Conservation (phyloP, 2,888 invertebrate species). For the Tenthredo notha region DNA sequence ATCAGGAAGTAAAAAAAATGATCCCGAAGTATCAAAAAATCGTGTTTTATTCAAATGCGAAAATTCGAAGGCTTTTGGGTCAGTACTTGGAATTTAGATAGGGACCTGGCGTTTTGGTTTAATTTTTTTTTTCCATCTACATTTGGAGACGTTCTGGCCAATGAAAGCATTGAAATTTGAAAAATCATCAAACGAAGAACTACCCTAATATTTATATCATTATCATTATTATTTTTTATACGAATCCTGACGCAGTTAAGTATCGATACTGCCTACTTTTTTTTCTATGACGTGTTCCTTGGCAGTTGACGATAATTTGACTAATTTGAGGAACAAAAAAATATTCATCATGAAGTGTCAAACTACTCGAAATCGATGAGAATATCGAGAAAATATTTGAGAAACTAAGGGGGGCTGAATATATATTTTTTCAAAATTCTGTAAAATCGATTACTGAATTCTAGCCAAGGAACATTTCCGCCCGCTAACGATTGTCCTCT, state of each 20-base stretch:
- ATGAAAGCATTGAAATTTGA: too few relatives aligned
- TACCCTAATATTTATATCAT: background rate
- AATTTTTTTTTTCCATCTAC: too few relatives aligned
- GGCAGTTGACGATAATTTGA: background rate
- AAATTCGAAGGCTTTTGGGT: too few relatives aligned
- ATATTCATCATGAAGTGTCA: background rate
- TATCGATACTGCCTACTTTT: slow-evolving; percentile 18
- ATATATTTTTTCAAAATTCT: background rate
- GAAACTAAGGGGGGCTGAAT: background rate
- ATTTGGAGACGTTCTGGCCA: too few relatives aligned
- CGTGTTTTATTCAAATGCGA: too few relatives aligned
- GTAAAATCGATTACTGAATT: too few relatives aligned
- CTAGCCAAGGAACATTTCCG: slow-evolving; percentile 5
- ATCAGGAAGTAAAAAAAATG: too few relatives aligned
- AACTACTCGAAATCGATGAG: background rate
- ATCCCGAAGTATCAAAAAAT: too few relatives aligned
- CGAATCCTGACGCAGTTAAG: background rate
- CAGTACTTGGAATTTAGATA: too few relatives aligned
- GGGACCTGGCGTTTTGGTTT: too few relatives aligned
- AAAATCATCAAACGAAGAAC: too few relatives aligned
- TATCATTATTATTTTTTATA: background rate
- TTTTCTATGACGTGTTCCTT: slow-evolving; percentile 7
- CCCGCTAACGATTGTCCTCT: slow-evolving; percentile 52
- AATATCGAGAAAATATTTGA: too few relatives aligned
- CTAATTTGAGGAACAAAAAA: background rate